Base-by-base conservation (phyloP, 1,140 invertebrate genomes). In the Drosophila oshimai region DNA sequence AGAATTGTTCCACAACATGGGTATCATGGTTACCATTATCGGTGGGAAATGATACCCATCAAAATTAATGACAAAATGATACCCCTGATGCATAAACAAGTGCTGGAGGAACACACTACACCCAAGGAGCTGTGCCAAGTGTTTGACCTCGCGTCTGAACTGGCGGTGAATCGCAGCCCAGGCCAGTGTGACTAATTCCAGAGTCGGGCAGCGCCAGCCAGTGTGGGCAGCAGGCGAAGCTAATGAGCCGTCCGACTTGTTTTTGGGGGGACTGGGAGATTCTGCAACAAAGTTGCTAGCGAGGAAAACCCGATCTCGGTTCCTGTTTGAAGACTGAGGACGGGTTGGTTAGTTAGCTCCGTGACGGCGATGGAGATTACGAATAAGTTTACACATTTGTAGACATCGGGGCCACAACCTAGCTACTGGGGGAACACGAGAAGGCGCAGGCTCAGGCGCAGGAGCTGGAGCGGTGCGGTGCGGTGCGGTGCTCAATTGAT, bases 1-100 rank as follows among this genome's bases (percentile, higher is more conserved):
- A 26, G 36, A n/a, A 58, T 26, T 58, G 47, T 54, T 36, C 29
- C 26, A 54, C 47, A 34, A 33, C 22, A 58, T 54, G 20, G 29
- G 54, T 20, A 57, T 57, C 50, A 53, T n/a, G n/a, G n/a, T n/a
- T n/a, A 13, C 47, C 22, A 26, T 24, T 54, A 58, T 58, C 54
- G 47, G 29, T 53, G 28, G 57, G 34, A n/a, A 33, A 64, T 62
- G 57, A 47, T 47, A 10, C 24, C 26, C 42, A 67, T 67, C 44
- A 65, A 49, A 50, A 41, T 65, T 26, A 65, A 67, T 67, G 45
- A 65, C 44, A 65, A 67, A 65, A 65, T 67, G 17, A 65, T 65
- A 50, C 7, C 9, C 31, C 6, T 18, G 24, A 4, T 20, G 22
- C 41, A 4, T 6, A 7, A 26, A 15, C n/a, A 15, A 26, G 20